These are phyloP conservation scores for Copidosoma aretas DNA, from an alignment of 2,888 invertebrate species.

Conservation along the genomic window DNA sequence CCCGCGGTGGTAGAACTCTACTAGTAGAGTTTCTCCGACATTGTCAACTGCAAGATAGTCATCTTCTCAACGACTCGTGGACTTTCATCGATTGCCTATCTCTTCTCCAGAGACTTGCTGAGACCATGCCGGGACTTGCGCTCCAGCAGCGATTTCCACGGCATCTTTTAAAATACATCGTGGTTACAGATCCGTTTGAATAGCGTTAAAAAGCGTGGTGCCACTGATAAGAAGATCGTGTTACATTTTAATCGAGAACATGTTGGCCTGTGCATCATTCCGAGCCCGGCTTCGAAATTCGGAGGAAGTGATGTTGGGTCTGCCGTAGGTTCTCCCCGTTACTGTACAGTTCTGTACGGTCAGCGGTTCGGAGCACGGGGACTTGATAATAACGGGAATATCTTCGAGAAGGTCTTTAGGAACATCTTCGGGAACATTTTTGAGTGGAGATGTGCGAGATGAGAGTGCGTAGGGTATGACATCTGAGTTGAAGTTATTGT, in stretches of 20 bases:
- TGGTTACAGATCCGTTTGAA: constrained; percentile 70
- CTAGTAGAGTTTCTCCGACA: constrained; percentile 71
- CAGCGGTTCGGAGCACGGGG: constrained; percentile 72
- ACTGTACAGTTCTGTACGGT: constrained; percentile 75
- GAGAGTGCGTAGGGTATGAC: constrained; percentile 62
- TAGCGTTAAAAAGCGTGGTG: constrained; percentile 72
- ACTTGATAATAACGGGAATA: constrained; percentile 74
- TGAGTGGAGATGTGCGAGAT: constrained; percentile 83
- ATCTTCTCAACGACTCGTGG: constrained; percentile 70
- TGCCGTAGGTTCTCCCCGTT: constrained; percentile 88
- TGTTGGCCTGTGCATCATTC: no score
- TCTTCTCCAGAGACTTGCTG: no score
- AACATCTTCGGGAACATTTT: no score
- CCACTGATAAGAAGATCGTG: constrained; percentile 70
- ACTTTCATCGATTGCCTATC: constrained; percentile 51
- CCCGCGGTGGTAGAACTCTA: constrained; percentile 69
- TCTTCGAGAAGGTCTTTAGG: constrained; percentile 78
- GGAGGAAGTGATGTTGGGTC: constrained; percentile 75
- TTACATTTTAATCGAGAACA: no score
- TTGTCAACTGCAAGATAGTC: constrained; percentile 69
- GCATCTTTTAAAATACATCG: constrained; percentile 53
- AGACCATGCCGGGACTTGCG: constrained; percentile 29
- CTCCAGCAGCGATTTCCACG: constrained; percentile 49
- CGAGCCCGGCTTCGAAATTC: constrained; percentile 65
- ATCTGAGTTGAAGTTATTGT: constrained; percentile 57